Percentiles rank a stretch among this genome's conserved stretches.
These are phyloP conservation scores for Pheosia tremula DNA, from an alignment of 2,888 invertebrate genomes.

Conservation along the genomic window DNA sequence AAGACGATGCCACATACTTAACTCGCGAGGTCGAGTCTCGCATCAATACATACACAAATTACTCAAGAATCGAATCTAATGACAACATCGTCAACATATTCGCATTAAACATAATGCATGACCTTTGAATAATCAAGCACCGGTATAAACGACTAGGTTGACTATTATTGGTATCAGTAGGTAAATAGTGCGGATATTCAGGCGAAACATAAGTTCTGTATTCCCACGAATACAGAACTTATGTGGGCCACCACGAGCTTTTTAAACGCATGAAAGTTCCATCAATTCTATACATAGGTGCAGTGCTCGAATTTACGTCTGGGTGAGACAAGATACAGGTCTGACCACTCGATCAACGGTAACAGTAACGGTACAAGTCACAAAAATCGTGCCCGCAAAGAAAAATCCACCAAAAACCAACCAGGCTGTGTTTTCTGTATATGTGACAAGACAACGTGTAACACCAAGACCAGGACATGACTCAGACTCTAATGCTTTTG, in stretches of 20 bases:
- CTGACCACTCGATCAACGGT: constrained; percentile 79
- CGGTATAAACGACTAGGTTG: constrained; percentile 2
- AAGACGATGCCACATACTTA: not conserved
- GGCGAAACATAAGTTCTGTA: too few relatives aligned
- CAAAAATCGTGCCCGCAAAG: constrained; percentile 72
- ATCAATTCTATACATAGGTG: constrained; percentile 43
- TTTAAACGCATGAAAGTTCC: constrained; percentile 38
- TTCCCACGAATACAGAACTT: constrained; percentile 50
- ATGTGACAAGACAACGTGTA: constrained; percentile 2
- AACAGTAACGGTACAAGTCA: constrained; percentile 75
- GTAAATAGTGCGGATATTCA: constrained; percentile 28
- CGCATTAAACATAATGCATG: constrained; percentile 4
- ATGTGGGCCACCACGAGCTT: constrained; percentile 52
- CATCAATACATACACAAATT: constrained; percentile 2
- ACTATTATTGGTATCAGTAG: constrained; percentile 18
- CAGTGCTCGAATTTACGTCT: constrained; percentile 65
- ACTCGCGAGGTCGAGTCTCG: not conserved
- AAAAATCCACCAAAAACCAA: constrained; percentile 57
- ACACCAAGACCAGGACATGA: not conserved
- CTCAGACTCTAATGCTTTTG: constrained; percentile 2
- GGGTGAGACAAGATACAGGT: constrained; percentile 75
- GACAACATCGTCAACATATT: constrained; percentile 1
- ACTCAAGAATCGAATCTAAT: not conserved
- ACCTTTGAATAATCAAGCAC: constrained; percentile 7
- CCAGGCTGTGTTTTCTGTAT: constrained; percentile 16